phyloP scores from a whole-genome alignment of 2,888 invertebrate species.

The Mimachlamys varia region DNA sequence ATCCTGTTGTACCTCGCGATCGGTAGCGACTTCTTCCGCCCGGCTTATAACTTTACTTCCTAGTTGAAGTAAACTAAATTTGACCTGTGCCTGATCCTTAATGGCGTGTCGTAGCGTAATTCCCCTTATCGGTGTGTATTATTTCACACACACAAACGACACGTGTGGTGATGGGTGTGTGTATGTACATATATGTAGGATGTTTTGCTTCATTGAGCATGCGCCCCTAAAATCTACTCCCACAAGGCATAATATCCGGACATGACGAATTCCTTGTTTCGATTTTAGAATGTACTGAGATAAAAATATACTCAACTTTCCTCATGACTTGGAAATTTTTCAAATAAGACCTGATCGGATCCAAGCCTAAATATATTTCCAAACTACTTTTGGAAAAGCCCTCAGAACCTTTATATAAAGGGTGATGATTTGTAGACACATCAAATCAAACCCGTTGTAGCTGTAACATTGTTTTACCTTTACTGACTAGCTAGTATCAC shows the following conservation, averaged over 20 bases:
- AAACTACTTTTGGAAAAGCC: background rate
- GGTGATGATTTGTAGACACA: background rate
- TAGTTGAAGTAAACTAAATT: background rate
- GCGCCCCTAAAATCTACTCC: background rate
- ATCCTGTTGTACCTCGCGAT: background rate
- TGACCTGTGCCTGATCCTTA: background rate
- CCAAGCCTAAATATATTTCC: background rate
- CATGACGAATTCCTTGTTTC: conserved; percentile 16
- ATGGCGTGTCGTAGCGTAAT: background rate
- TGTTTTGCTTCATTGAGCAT: background rate
- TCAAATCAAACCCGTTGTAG: background rate
- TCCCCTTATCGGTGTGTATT: background rate
- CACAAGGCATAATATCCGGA: conserved; percentile 32
- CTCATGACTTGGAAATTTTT: conserved; percentile 18
- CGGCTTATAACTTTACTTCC: background rate
- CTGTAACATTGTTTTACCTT: background rate
- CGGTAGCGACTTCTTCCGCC: conserved; percentile 12
- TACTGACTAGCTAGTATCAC: background rate
- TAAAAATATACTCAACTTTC: conserved; percentile 20
- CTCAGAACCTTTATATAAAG: background rate
- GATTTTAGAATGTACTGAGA: conserved; percentile 6
- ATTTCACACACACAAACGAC: background rate
- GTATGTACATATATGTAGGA: background rate
- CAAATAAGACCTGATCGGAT: background rate
- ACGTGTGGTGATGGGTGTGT: background rate